phyloP scores from a whole-genome alignment of 53 echinoderm and acorn worm genomes.

The Echinarachnius parma region DNA sequence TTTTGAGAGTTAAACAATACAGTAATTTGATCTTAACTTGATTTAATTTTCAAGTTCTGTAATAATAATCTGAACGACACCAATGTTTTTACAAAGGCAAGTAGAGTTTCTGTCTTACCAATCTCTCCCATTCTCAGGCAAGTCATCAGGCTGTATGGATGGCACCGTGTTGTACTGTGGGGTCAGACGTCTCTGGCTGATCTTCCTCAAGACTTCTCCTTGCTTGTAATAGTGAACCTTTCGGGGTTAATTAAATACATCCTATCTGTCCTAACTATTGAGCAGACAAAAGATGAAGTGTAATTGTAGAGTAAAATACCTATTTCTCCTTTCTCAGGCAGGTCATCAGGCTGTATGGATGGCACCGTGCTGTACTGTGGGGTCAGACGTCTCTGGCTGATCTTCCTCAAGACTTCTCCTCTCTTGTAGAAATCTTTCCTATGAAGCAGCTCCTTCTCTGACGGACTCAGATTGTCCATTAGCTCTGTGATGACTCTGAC shows the following conservation, averaged over 20 bases:
- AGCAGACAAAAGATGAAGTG: too few species aligned
- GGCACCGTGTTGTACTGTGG: conserved; percentile 41
- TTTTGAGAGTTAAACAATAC: too few species aligned
- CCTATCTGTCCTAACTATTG: too few species aligned
- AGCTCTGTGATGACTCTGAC: conserved; percentile 69
- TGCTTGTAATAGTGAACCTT: too few species aligned
- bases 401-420: conserved; percentile 70
- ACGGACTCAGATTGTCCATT: conserved; percentile 56
- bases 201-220: conserved; percentile 70
- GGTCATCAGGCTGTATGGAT: conserved; percentile 53
- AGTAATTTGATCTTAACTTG: too few species aligned
- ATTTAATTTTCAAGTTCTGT: too few species aligned
- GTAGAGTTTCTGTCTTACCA: too few species aligned
- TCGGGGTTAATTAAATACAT: too few species aligned
- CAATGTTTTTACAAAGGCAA: too few species aligned
- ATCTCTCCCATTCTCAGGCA: conserved; percentile 55
- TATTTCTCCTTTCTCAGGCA: conserved; percentile 55
- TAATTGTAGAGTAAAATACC: too few species aligned
- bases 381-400: conserved; percentile 56
- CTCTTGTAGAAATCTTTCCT: conserved; percentile 71
- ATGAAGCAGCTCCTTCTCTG: conserved; percentile 65
- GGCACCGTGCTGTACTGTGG: conserved; percentile 41
- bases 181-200: conserved; percentile 56
- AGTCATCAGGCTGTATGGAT: conserved; percentile 53
- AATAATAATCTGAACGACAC: too few species aligned